Percentiles rank a stretch among this genome's conserved stretches.
Evolutionary conservation across 1,140 invertebrate genomes (phyloP).

Genomic region (Nixonia krombeini): DNA sequence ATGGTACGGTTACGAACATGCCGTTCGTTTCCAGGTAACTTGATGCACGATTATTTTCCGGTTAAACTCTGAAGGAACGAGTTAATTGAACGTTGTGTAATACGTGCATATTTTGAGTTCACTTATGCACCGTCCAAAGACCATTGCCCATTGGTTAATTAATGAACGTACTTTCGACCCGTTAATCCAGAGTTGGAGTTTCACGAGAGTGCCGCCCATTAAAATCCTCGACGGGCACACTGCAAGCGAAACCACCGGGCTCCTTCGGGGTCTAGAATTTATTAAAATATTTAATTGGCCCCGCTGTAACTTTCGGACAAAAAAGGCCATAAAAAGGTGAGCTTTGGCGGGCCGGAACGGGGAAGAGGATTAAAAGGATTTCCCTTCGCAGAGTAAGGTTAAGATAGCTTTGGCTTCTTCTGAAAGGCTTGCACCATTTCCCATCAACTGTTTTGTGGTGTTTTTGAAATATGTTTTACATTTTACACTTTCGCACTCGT

Average conservation of each 20-base stretch:
- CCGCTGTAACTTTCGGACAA: neutral
- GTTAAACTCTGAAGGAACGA: neutral
- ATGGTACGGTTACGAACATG: no score
- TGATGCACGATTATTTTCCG: no score
- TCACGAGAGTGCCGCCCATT: neutral
- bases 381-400: neutral
- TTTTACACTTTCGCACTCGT: no score
- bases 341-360: neutral
- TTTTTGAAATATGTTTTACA: no score
- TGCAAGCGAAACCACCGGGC: neutral
- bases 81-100: neutral
- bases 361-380: neutral
- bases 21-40: no score
- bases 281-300: conserved; percentile 6
- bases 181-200: neutral
- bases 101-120: conserved; percentile 1
- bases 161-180: conserved; percentile 4
- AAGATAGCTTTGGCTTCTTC: neutral
- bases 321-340: neutral
- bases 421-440: no score
- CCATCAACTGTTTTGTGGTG: no score
- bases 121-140: neutral
- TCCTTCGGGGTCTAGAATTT: neutral
- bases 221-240: neutral
- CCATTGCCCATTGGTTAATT: neutral